Evolutionary conservation across 2,797 vertebrate species (phyloP).

Genomic region (Labroides dimidiatus): DNA sequence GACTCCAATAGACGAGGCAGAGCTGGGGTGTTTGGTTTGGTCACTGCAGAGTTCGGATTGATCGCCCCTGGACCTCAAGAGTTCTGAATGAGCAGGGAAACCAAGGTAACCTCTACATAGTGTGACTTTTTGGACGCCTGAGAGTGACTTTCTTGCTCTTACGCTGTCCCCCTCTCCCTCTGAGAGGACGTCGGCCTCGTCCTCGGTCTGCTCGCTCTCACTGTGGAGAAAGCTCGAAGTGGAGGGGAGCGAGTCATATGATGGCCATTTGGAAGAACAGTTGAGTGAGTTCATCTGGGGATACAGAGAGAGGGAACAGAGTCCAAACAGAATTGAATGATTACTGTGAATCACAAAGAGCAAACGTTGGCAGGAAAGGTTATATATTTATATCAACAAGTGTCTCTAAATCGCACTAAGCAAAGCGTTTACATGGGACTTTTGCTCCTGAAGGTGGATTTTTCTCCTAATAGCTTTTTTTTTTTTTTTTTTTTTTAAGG

Average conservation of each 20-base stretch:
- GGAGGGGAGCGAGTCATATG: slow-evolving; percentile 76
- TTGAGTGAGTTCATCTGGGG: slow-evolving; percentile 77
- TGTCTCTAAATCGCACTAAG: too few relatives aligned
- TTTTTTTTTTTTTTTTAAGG: too few relatives aligned
- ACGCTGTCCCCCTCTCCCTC: slow-evolving; percentile 70
- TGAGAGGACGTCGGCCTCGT: slow-evolving; percentile 77
- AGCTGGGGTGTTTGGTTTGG: slow-evolving; percentile 5
- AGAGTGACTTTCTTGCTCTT: slow-evolving; percentile 32
- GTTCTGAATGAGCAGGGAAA: slow-evolving; percentile 42
- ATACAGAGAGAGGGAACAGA: slow-evolving; percentile 8
- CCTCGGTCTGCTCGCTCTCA: slow-evolving; percentile 81
- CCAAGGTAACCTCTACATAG: slow-evolving; percentile 33
- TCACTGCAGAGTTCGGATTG: slow-evolving; percentile 18
- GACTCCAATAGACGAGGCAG: slow-evolving; percentile 24
- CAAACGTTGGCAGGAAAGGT: not conserved
- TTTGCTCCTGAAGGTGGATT: too few relatives aligned
- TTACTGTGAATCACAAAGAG: not conserved
- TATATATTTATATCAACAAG: not conserved
- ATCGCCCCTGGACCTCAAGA: slow-evolving; percentile 6
- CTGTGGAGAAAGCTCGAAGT: slow-evolving; percentile 69
- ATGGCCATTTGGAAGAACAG: slow-evolving; percentile 77
- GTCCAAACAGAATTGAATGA: not conserved
- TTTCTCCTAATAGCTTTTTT: too few relatives aligned
- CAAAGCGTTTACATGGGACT: too few relatives aligned
- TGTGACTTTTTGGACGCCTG: slow-evolving; percentile 12